Percentiles rank a stretch among this genome's conserved stretches.
phyloP scores from a whole-genome alignment of 2,888 invertebrate species.

The Drosophila dives region DNA sequence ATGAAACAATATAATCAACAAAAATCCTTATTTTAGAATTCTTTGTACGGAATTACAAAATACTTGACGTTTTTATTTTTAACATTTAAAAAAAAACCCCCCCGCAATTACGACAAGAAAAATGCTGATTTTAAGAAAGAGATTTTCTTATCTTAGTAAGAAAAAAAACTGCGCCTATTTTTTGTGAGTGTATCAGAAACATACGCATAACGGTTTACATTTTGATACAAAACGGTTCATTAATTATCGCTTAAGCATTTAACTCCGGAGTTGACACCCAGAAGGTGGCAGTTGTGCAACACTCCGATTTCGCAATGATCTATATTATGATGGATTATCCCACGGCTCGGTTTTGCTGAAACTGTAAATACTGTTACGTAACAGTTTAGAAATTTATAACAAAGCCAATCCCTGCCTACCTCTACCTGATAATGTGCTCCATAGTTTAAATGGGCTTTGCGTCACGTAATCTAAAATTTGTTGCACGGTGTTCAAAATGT shows the following conservation, averaged over 20 bases:
- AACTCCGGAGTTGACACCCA: constrained; percentile 8
- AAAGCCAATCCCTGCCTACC: neutral
- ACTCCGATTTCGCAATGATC: neutral
- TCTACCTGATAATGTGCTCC: neutral
- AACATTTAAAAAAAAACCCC: too few relatives aligned
- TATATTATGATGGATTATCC: neutral
- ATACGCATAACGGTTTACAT: constrained; percentile 22
- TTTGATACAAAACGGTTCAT: constrained; percentile 23
- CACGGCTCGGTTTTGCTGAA: neutral
- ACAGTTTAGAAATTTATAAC: neutral
- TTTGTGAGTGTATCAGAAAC: constrained; percentile 1
- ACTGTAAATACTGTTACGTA: neutral
- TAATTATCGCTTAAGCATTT: constrained; percentile 28
- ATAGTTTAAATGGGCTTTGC: neutral
- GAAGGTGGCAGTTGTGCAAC: constrained; percentile 1
- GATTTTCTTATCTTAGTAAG: neutral
- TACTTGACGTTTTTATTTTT: too few relatives aligned
- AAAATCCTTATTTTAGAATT: neutral
- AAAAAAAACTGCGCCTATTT: neutral
- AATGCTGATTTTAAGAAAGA: neutral
- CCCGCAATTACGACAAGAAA: neutral
- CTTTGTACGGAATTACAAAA: neutral
- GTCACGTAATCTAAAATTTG: neutral
- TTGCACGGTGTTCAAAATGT: constrained; percentile 24
- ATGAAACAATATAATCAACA: neutral